A percentile compares a stretch with the other conserved stretches of the same genome.
Conservation (phyloP, 2,113 vertebrate species). For the Phrynocephalus versicolor region DNA sequence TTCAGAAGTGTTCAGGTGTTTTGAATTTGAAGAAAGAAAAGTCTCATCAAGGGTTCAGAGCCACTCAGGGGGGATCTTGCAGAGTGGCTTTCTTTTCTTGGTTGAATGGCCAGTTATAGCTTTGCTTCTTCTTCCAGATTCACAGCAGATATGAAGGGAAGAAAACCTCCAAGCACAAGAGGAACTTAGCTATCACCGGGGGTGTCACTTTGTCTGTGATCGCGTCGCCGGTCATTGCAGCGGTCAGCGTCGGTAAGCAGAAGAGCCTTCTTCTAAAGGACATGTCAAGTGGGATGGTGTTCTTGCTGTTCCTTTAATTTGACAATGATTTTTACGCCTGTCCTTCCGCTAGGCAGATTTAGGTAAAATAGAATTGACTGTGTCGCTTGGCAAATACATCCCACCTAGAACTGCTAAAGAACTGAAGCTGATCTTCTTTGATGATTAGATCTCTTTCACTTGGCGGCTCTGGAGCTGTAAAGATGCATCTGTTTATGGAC, state of each 20-base stretch:
- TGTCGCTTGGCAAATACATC: no score
- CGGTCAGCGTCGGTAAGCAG: slow-evolving; percentile 93
- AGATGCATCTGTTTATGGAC: no score
- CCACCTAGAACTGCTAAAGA: no score
- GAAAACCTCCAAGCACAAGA: slow-evolving; percentile 92
- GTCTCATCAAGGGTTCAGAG: background rate
- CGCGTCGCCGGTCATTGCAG: slow-evolving; percentile 94
- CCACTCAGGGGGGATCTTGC: background rate
- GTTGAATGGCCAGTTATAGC: background rate
- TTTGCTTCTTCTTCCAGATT: slow-evolving; percentile 80
- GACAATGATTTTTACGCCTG: background rate
- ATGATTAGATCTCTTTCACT: no score
- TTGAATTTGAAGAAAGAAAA: background rate
- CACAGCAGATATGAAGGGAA: slow-evolving; percentile 95
- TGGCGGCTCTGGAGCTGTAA: no score
- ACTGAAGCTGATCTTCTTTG: no score
- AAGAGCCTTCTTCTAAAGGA: background rate
- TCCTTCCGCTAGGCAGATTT: no score
- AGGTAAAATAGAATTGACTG: no score
- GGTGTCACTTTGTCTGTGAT: slow-evolving; percentile 96
- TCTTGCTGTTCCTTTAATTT: background rate
- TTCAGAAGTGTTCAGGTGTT: background rate
- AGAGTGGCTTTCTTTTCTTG: background rate
- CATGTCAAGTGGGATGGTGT: no score
- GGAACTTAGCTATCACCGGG: slow-evolving; percentile 96